Evolutionary conservation across 1,140 invertebrate species (phyloP).

Genomic region (Rhopalosiphum maidis): DNA sequence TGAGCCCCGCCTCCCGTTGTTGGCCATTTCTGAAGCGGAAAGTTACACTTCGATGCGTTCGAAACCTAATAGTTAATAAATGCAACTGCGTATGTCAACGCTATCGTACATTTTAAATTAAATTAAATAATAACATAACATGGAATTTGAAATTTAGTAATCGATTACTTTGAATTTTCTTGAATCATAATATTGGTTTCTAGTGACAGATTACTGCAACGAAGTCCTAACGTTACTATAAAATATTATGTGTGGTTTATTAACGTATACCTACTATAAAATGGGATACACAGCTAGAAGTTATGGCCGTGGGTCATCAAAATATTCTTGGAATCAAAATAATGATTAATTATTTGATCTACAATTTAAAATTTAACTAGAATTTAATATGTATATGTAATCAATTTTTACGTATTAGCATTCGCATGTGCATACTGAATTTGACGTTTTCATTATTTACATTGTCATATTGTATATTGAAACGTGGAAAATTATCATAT

Average conservation of each 20-base stretch:
- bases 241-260: background rate
- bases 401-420: background rate
- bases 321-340: background rate
- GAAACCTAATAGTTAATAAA: conserved; percentile 1
- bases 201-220: no score
- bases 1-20: conserved; percentile 42
- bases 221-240: background rate
- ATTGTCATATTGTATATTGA: no score
- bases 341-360: background rate
- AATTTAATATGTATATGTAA: background rate
- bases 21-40: conserved; percentile 47
- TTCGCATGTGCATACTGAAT: no score
- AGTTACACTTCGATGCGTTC: conserved; percentile 39
- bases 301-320: background rate
- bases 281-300: no score
- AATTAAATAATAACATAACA: no score
- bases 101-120: background rate
- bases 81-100: background rate
- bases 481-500: no score
- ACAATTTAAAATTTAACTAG: background rate
- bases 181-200: no score
- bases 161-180: background rate
- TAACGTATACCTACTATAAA: no score
- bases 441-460: no score
- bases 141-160: background rate